Evolutionary conservation across 2,888 invertebrate species (phyloP), one percentile per base, ranked within the genome.

Genomic region (Colletes collaris): DNA sequence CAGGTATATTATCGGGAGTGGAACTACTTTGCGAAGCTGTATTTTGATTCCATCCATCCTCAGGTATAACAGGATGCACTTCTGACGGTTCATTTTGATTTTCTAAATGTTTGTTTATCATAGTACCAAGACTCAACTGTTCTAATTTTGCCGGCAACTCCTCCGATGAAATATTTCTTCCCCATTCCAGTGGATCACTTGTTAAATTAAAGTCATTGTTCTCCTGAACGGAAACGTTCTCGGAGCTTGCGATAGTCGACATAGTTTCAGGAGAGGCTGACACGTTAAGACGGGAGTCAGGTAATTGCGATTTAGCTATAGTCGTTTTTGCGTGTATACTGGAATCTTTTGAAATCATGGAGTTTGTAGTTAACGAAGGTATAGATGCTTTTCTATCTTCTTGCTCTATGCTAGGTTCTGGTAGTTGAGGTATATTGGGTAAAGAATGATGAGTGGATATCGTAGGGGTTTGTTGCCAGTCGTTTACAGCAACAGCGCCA

Each of bases 351-450:
- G 89, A 75, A 0, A 82, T 86, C 10, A 84, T 66, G 7, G 87
- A 84, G 77, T 86, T 90, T 10, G 87, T 78, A 3, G 81, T 71
- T 13, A 89, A 86, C 3, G 88, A 84, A 5, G 87, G 71, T 0
- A 84, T 69, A 4, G 88, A 85, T 55, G 84, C 87, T 49, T 89
- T 91, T 4, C 87, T 84, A 19, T 90, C 91, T n/a, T 89, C 90
- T 0, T 74, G 78, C 40, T 85, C 81, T 49, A 86, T 79, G 46
- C 82, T 77, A 37, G 89, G 83, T 55, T 89, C 89, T n/a, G 87
- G 79, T 10, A 85, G 78, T 13, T 90, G 84, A 4, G 88, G 83
- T 3, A 81, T 80, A 7, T 85, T 86, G 2, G 89, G 82, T 13
- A 88, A 78, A 46, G 88, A 87, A 55, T 89, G 86, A 16, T 75